phyloP scores from a whole-genome alignment of 2,888 invertebrate genomes.

The Microchrysa polita region DNA sequence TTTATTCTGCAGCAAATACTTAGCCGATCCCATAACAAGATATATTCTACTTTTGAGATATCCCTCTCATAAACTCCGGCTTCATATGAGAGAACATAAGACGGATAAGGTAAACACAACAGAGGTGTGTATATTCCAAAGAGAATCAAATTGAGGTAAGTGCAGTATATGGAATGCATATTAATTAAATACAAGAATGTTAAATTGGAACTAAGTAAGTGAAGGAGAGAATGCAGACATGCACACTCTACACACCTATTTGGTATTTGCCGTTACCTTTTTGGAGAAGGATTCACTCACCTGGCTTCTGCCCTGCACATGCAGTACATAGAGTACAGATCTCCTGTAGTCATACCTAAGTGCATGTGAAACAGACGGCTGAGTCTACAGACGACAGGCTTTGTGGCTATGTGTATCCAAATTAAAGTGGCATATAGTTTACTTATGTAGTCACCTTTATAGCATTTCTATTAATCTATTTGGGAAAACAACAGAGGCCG shows the following conservation, averaged over 20 bases:
- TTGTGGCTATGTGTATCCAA: neutral
- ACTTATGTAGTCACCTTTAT: neutral
- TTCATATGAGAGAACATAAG: neutral
- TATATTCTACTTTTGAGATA: conserved; percentile 6
- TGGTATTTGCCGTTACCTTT: no score
- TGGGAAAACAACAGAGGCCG: neutral
- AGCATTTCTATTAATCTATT: conserved; percentile 15
- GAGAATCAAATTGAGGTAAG: conserved; percentile 39
- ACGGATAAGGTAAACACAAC: neutral
- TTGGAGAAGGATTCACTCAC: neutral
- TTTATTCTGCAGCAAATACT: neutral
- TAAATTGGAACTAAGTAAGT: conserved; percentile 28
- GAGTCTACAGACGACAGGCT: neutral
- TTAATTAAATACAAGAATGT: conserved; percentile 43
- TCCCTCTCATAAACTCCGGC: neutral
- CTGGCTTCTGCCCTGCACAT: no score
- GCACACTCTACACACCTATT: neutral
- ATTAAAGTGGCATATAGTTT: neutral
- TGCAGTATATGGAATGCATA: conserved; percentile 41
- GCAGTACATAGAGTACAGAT: no score
- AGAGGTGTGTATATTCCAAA: conserved; percentile 16
- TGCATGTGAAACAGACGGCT: neutral
- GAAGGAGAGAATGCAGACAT: conserved; percentile 7
- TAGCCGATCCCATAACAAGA: conserved; percentile 8
- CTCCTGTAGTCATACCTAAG: neutral